Percentiles rank a stretch among this genome's conserved stretches.
Evolutionary conservation across 2,113 vertebrate species (phyloP).

Genomic region (Callipepla californica): DNA sequence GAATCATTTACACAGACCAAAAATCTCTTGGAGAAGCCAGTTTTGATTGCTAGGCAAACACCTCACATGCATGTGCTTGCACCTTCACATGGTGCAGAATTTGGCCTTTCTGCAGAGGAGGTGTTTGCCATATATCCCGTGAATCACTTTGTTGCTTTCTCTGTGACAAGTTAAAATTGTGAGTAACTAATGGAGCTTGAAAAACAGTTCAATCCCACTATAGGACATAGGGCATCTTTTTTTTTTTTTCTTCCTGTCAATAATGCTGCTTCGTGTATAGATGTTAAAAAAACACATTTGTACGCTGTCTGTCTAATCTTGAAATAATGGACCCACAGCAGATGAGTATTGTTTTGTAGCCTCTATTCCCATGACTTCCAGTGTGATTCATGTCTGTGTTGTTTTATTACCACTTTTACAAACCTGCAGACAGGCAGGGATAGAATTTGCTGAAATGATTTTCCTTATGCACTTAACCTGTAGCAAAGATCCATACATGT

Average conservation of each 20-base stretch:
- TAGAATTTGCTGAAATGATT: not conserved
- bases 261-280: not conserved
- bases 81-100: not conserved
- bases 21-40: not conserved
- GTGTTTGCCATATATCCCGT: not conserved
- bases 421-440: not conserved
- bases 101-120: not conserved
- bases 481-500: not conserved
- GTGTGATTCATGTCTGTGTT: not conserved
- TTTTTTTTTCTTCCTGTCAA: not conserved
- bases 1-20: not conserved
- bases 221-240: not conserved
- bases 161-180: not conserved
- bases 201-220: constrained; percentile 48
- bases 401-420: not conserved
- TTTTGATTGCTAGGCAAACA: not conserved
- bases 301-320: not conserved
- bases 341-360: not conserved
- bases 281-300: not conserved
- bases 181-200: constrained; percentile 51
- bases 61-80: fast-evolving
- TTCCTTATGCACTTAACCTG: not conserved
- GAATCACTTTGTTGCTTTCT: not conserved
- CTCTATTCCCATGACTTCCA: not conserved
- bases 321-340: not conserved